Percentiles rank a stretch among this genome's conserved stretches.
Evolutionary conservation across 2,888 invertebrate species (phyloP).

Genomic region (Buathra laborator): DNA sequence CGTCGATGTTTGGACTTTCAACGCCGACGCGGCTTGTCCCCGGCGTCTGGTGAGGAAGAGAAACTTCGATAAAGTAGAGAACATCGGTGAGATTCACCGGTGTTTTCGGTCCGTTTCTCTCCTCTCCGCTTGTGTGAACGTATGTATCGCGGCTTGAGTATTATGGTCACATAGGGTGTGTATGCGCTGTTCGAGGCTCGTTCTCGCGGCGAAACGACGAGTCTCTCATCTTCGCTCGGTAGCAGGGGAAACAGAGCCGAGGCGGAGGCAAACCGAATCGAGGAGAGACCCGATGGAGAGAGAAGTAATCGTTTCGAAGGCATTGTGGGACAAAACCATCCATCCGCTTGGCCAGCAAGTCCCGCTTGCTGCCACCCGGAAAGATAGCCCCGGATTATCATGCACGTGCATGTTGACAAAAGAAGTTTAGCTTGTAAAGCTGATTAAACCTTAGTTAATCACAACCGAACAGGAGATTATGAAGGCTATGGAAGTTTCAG

Average conservation of each 20-base stretch:
- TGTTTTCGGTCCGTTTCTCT: constrained; percentile 13
- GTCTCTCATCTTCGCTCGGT: constrained; percentile 55
- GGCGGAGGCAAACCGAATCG: constrained; percentile 39
- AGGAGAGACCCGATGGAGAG: neutral
- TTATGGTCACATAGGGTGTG: neutral
- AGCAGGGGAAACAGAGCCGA: constrained; percentile 60
- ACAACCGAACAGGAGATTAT: constrained; percentile 80
- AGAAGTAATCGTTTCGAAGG: constrained; percentile 17
- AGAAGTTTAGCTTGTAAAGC: constrained; percentile 85
- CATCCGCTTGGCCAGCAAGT: neutral
- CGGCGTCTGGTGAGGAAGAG: constrained; percentile 35
- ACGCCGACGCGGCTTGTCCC: neutral
- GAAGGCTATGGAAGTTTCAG: constrained; percentile 24
- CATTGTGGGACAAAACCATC: constrained; percentile 6
- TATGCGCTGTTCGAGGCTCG: constrained; percentile 20
- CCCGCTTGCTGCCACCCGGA: constrained; percentile 64
- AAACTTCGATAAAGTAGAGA: constrained; percentile 60
- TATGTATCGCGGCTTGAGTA: neutral
- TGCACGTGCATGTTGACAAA: constrained; percentile 84
- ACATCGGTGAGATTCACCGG: neutral
- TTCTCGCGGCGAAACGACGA: constrained; percentile 54
- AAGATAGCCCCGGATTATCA: constrained; percentile 83
- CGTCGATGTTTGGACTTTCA: constrained; percentile 4
- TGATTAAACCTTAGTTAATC: constrained; percentile 85
- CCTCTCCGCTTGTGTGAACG: neutral